These are phyloP conservation scores for Pteromalus puparum DNA, from an alignment of 1,140 invertebrate species.

Conservation along the genomic window DNA sequence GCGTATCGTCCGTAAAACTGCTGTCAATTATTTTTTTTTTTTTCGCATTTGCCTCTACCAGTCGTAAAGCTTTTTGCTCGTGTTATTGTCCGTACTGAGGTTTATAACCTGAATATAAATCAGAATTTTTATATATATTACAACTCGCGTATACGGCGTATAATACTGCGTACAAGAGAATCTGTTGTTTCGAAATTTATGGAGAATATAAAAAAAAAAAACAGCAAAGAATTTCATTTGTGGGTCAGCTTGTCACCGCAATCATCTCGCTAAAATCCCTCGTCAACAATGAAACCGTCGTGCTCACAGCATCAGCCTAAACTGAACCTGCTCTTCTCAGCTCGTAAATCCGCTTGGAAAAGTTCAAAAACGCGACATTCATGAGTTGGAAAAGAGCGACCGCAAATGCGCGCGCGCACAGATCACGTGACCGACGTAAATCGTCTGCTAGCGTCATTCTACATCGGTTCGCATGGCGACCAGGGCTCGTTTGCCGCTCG, in stretches of 20 bases:
- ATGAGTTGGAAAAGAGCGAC: not conserved
- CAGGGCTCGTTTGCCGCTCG: slow-evolving; percentile 53
- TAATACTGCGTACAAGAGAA: no score
- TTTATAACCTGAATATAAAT: no score
- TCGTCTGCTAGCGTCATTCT: slow-evolving; percentile 11
- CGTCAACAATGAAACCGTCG: not conserved
- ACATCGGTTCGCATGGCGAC: slow-evolving; percentile 3
- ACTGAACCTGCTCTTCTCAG: not conserved
- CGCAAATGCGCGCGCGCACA: not conserved
- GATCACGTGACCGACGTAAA: not conserved
- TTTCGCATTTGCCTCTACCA: no score
- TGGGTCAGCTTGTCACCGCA: not conserved
- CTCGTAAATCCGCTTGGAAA: not conserved
- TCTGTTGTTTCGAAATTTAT: no score
- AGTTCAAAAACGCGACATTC: not conserved
- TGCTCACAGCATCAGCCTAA: not conserved
- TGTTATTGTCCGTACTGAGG: no score
- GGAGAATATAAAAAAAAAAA: no score
- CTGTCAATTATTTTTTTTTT: not conserved
- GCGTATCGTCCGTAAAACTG: not conserved
- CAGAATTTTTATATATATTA: no score
- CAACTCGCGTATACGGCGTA: no score
- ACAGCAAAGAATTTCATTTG: no score
- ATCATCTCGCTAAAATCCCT: no score
- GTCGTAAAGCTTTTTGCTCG: not conserved